Base-by-base conservation (phyloP, 2,797 vertebrate genomes). In the Cirrhinus molitorella region DNA sequence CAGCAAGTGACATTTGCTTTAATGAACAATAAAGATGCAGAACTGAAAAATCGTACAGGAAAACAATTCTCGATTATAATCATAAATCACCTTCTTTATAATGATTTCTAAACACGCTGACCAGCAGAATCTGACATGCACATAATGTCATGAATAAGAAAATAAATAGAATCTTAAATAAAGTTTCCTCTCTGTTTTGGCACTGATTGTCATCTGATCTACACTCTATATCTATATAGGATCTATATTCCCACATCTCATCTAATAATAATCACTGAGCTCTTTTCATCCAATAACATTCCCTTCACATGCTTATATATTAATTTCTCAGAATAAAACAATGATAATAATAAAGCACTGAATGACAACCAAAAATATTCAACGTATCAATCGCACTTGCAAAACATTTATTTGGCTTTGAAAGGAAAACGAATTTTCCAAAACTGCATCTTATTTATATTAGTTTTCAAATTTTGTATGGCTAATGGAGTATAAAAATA, bases 111-210 rank as follows among this genome's bases (percentile, higher is more conserved):
- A 89, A 87, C 82, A 92, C 89, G 92, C 93, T 94, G 93, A 88
- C 93, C 94, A 94, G 93, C 94, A 95, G 94, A 94, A 93, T 93
- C 49, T 72, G 78, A 80, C 86, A 93, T 93, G 87, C 47, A 91
- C 86, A 90, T 74, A 75, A 80, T 86, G 88, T 90, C 91, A 93
- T 94, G 93, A 90, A 91, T 95, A 95, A 95, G 94, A 93, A 94
- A 94, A 95, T 93, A 51, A 85, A 88, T 83, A 73, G 28, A 86
- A 75, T 79, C 77, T 68, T 83, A 70, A 66, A 86, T 75, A 84
- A 65, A 80, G 34, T 61, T 51, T 78, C 21, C 61, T 80, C 57
- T 75, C 66, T 83, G 34, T 93, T 92, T 89, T 90, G 93, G 90
- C 91, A 92, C 92, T 94, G 93, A 95, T 95, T 95, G 93, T 95